Percentiles rank a stretch among this genome's conserved stretches.
Conservation (phyloP, 2,888 invertebrate species). For the Tinea trinotella region DNA sequence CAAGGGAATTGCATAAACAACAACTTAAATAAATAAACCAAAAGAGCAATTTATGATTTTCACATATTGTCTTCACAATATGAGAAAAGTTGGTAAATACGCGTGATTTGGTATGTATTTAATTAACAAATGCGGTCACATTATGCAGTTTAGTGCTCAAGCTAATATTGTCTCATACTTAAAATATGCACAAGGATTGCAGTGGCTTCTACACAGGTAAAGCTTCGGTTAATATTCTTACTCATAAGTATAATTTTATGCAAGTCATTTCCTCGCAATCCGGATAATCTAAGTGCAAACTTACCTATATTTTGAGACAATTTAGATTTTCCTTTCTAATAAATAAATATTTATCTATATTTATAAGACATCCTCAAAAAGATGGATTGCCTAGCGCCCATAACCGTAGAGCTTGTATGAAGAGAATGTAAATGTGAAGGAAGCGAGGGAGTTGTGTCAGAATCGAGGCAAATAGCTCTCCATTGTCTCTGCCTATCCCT, state of each 20-base stretch:
- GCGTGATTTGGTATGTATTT: constrained; percentile 13
- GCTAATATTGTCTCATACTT: constrained; percentile 67
- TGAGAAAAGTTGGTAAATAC: constrained; percentile 15
- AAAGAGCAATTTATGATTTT: neutral
- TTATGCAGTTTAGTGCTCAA: constrained; percentile 75
- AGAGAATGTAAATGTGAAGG: too few relatives aligned
- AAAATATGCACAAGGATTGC: constrained; percentile 47
- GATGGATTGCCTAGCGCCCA: too few relatives aligned
- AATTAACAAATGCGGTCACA: constrained; percentile 57
- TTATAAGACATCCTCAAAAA: too few relatives aligned
- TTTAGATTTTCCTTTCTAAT: too few relatives aligned
- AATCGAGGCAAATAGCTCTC: too few relatives aligned
- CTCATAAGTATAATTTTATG: constrained; percentile 17
- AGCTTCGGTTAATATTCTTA: constrained; percentile 15
- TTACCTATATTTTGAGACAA: neutral
- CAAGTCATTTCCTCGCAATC: constrained; percentile 15
- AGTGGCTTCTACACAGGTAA: constrained; percentile 12
- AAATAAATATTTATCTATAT: too few relatives aligned
- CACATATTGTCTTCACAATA: neutral
- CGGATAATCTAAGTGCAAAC: constrained; percentile 6
- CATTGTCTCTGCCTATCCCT: too few relatives aligned
- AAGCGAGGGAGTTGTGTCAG: too few relatives aligned
- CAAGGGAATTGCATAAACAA: too few relatives aligned
- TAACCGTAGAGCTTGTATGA: too few relatives aligned
- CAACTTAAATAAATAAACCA: too few relatives aligned